A percentile compares a stretch with the other conserved stretches of the same genome.
Conservation (phyloP, 2,888 invertebrate genomes). For the Tethea ocularis region DNA sequence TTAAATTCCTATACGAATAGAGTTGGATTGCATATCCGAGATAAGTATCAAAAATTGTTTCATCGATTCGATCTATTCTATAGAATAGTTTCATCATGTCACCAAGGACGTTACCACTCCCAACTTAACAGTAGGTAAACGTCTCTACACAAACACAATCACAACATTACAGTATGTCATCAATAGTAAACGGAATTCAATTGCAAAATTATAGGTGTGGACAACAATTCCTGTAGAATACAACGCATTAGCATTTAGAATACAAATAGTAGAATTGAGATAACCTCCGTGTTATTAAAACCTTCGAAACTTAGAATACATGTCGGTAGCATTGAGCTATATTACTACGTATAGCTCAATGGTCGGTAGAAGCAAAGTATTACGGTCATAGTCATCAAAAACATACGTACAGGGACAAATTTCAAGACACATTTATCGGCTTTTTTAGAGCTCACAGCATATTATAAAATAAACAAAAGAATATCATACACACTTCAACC, state of each 20-base stretch:
- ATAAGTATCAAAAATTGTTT: background rate
- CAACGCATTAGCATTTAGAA: background rate
- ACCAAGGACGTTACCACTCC: constrained; percentile 35
- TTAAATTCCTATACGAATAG: too few species aligned
- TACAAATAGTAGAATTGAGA: background rate
- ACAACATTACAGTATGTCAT: background rate
- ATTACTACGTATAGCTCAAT: too few species aligned
- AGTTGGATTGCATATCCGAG: too few species aligned
- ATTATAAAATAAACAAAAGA: too few species aligned
- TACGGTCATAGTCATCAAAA: too few species aligned
- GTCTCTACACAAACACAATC: constrained; percentile 18
- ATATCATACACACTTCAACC: background rate
- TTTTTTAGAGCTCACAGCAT: too few species aligned
- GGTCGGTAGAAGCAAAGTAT: too few species aligned
- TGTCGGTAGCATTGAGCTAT: background rate
- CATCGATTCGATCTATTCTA: constrained; percentile 14
- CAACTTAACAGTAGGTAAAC: constrained; percentile 31
- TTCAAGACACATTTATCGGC: too few species aligned
- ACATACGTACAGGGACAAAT: too few species aligned
- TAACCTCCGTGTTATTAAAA: background rate
- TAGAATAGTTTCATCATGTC: constrained; percentile 24
- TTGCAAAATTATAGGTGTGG: constrained; percentile 36
- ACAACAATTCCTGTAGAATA: constrained; percentile 8
- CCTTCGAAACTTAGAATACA: background rate
- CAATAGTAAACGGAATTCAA: constrained; percentile 5